A percentile compares a stretch with the other conserved stretches of the same genome.
Evolutionary conservation across 2,797 vertebrate species (phyloP).

Genomic region (Furcifer pardalis): DNA sequence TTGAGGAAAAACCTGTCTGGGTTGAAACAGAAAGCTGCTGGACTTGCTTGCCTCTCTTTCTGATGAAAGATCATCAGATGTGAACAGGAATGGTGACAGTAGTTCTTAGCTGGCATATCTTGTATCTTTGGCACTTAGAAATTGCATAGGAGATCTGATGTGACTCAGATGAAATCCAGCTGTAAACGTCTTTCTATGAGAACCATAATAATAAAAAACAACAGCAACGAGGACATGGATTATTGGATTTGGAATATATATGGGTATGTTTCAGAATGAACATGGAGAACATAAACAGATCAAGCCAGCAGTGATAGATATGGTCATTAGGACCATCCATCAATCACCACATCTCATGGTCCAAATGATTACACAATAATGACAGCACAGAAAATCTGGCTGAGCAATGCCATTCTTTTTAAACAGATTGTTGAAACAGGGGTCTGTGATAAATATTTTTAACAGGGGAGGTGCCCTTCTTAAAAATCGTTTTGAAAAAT

Average conservation of each 20-base stretch:
- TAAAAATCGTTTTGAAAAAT: neutral
- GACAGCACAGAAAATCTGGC: slow-evolving; percentile 18
- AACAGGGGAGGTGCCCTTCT: too few relatives aligned
- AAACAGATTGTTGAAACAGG: neutral
- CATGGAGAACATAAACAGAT: slow-evolving; percentile 5
- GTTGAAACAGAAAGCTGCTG: neutral
- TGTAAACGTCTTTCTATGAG: neutral
- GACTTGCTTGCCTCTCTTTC: neutral
- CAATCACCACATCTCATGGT: slow-evolving; percentile 3
- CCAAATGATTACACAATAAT: slow-evolving; percentile 16
- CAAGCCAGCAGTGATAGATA: slow-evolving; percentile 16
- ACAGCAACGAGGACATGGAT: neutral
- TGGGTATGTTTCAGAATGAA: slow-evolving; percentile 21
- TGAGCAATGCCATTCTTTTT: neutral
- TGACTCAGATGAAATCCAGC: neutral
- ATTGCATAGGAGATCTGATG: neutral
- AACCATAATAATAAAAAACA: slow-evolving; percentile 19
- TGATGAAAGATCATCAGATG: neutral
- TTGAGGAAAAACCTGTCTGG: too few relatives aligned
- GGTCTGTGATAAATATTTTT: slow-evolving; percentile 2
- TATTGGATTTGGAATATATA: slow-evolving; percentile 23
- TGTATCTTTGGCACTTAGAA: neutral
- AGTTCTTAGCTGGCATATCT: neutral
- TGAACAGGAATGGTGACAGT: neutral
- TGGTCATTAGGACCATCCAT: slow-evolving; percentile 24